These are phyloP conservation scores for Phenganax subtilis DNA, from an alignment of 92 coral and sea anemone species.

Conservation along the genomic window DNA sequence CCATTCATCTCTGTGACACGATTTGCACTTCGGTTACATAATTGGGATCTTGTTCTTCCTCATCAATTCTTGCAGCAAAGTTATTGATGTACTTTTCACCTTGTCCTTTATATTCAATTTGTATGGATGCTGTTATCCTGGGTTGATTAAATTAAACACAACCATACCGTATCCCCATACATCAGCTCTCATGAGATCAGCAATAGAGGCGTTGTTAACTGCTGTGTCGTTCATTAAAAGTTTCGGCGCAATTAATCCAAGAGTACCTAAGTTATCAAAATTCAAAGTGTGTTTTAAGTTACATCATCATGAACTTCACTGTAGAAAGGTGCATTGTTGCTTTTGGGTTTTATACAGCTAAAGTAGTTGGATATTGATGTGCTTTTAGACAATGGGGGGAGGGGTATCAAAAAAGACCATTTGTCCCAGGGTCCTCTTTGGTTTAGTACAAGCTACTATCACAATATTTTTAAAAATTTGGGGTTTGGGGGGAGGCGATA, in stretches of 20 bases:
- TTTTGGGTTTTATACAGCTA: no score
- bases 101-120: background rate
- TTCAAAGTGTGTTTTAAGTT: background rate
- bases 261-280: conserved; percentile 24
- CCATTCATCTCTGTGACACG: background rate
- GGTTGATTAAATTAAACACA: conserved; percentile 33
- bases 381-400: no score
- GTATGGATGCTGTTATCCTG: conserved; percentile 34
- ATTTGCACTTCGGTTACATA: background rate
- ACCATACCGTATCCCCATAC: conserved; percentile 38
- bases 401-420: no score
- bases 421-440: no score
- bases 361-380: no score
- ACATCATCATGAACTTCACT: background rate
- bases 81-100: background rate
- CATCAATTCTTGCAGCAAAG: conserved; percentile 11
- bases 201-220: background rate
- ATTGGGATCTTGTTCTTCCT: conserved; percentile 7
- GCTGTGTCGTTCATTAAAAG: conserved; percentile 8
- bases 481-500: no score
- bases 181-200: conserved; percentile 38
- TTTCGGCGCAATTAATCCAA: conserved; percentile 28
- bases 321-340: no score
- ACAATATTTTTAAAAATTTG: no score
- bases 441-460: no score